Evolutionary conservation across 2,113 vertebrate species (phyloP).

Genomic region (Forbesichthys agassizii): DNA sequence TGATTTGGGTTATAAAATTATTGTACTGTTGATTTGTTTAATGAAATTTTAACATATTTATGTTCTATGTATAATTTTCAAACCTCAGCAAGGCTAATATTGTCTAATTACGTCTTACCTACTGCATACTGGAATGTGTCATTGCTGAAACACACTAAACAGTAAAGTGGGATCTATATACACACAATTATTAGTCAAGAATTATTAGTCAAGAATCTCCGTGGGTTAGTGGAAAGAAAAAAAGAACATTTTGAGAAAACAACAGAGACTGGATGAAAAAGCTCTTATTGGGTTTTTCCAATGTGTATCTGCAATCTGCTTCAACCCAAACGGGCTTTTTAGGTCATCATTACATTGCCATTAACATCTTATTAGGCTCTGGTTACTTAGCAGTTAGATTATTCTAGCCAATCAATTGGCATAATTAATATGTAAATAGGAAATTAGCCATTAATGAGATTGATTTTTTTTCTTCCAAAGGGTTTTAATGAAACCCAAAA

Average conservation of each 20-base stretch:
- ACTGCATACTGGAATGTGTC: too few relatives aligned
- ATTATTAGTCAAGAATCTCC: too few relatives aligned
- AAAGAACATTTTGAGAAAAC: constrained; percentile 12
- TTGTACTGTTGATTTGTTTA: too few relatives aligned
- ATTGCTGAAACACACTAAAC: too few relatives aligned
- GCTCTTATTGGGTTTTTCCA: constrained; percentile 6
- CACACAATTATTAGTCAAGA: too few relatives aligned
- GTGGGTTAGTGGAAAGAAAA: background rate
- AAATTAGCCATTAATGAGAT: constrained; percentile 47
- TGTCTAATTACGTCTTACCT: too few relatives aligned
- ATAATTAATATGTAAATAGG: constrained; percentile 55
- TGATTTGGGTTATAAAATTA: too few relatives aligned
- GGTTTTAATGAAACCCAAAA: constrained; percentile 4
- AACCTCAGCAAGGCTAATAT: too few relatives aligned
- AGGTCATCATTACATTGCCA: constrained; percentile 61
- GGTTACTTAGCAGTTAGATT: constrained; percentile 54
- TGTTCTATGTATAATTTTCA: too few relatives aligned
- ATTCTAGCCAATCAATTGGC: constrained; percentile 68
- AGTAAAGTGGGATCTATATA: too few relatives aligned
- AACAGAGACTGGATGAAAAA: background rate
- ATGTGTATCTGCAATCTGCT: constrained; percentile 16
- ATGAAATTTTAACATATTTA: too few relatives aligned
- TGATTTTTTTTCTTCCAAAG: background rate
- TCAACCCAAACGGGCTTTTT: constrained; percentile 33
- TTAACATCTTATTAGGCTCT: constrained; percentile 65